Percentiles rank a stretch among this genome's conserved stretches.
Conservation (phyloP, 2,797 vertebrate species). For the Sphenodon punctatus region DNA sequence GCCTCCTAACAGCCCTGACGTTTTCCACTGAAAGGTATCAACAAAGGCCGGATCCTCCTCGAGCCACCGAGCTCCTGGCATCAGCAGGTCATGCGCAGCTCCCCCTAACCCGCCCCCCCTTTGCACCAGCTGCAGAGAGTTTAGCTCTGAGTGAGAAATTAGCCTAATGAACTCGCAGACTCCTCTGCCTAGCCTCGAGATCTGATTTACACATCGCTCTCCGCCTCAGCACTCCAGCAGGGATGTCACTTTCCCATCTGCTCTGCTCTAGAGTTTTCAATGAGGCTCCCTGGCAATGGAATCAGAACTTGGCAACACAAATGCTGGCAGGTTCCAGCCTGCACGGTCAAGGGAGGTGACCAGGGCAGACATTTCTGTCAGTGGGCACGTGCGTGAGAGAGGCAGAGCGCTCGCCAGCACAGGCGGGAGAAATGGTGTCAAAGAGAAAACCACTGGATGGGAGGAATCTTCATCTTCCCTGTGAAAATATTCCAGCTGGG, state of each 20-base stretch:
- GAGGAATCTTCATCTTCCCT: fast-evolving
- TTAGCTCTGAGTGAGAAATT: not conserved
- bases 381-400: not conserved
- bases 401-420: not conserved
- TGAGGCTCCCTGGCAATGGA: not conserved
- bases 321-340: not conserved
- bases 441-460: fast-evolving
- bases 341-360: not conserved
- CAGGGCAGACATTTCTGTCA: not conserved
- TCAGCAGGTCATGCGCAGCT: fast-evolving
- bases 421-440: not conserved
- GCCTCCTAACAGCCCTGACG: not conserved
- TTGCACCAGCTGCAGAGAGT: fast-evolving
- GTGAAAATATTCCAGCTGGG: too few relatives aligned
- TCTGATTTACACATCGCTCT: fast-evolving
- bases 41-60: not conserved
- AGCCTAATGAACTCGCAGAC: not conserved
- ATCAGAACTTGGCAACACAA: too few relatives aligned
- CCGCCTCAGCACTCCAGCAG: fast-evolving
- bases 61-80: not conserved
- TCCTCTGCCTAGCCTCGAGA: fast-evolving
- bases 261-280: fast-evolving
- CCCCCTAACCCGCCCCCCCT: not conserved
- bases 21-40: not conserved
- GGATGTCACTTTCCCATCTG: fast-evolving